Percentiles rank a stretch among this genome's conserved stretches.
Evolutionary conservation across 1,140 invertebrate species (phyloP).

Genomic region (Lasioglossum albipes): DNA sequence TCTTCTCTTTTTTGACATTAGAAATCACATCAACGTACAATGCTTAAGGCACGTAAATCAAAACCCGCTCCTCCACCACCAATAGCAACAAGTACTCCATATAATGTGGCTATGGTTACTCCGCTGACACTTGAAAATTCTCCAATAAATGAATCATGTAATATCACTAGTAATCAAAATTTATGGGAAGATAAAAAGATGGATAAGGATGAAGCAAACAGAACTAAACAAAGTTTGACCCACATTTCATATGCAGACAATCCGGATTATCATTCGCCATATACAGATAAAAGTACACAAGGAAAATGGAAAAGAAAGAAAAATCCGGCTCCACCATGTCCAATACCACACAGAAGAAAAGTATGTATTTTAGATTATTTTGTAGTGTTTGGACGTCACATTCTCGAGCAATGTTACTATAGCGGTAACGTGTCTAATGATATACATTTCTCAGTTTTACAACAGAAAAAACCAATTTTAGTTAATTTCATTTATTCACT

Average conservation of each 20-base stretch:
- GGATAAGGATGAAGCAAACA: conserved; percentile 82
- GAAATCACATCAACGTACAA: conserved; percentile 71
- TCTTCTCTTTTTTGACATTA: conserved; percentile 54
- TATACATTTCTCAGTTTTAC: too few species aligned
- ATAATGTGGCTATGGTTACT: conserved; percentile 34
- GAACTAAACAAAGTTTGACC: conserved; percentile 79
- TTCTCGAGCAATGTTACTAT: too few species aligned
- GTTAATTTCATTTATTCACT: too few species aligned
- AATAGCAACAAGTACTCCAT: conserved; percentile 64
- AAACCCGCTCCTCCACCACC: conserved; percentile 82
- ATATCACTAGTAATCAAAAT: conserved; percentile 43
- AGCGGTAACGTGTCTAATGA: too few species aligned
- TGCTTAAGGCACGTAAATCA: conserved; percentile 77
- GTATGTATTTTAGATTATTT: conserved; percentile 64
- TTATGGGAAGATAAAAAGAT: conserved; percentile 80
- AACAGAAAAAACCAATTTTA: too few species aligned
- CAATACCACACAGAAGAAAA: conserved; percentile 84
- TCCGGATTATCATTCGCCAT: conserved; percentile 53
- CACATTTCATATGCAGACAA: conserved; percentile 44
- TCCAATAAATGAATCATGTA: conserved; percentile 50
- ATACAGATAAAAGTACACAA: conserved; percentile 82
- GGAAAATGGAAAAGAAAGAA: conserved; percentile 89
- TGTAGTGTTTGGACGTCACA: too few species aligned
- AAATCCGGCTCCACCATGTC: conserved; percentile 89
- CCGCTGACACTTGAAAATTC: conserved; percentile 52